Conservation (phyloP, 92 coral and sea anemone genomes). For the Phenganax stokvisi region DNA sequence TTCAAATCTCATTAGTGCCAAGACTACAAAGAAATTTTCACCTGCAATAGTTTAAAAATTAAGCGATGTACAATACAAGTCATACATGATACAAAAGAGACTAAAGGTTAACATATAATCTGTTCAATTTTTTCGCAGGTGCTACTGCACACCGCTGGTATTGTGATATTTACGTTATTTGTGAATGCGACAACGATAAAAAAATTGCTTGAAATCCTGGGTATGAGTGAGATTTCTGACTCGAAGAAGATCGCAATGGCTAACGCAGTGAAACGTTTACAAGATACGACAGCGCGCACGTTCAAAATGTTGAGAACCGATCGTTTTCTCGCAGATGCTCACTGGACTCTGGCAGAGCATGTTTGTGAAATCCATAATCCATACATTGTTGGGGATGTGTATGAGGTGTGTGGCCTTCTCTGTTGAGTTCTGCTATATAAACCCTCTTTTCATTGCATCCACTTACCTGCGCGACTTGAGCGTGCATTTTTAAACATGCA, state of each 20-base stretch:
- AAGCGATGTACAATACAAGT: no score
- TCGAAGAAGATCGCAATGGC: conserved; percentile 94
- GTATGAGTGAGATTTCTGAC: conserved; percentile 98
- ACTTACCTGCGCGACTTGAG: no score
- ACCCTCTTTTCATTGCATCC: no score
- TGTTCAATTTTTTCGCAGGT: conserved; percentile 43
- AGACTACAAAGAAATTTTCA: no score
- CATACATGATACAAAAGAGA: not conserved
- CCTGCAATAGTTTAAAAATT: no score
- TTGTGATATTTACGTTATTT: conserved; percentile 80
- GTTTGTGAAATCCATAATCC: conserved; percentile 83
- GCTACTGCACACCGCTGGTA: conserved; percentile 91
- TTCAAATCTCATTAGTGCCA: no score
- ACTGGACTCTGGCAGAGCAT: conserved; percentile 88
- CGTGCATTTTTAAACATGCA: no score
- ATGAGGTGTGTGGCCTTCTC: conserved; percentile 52
- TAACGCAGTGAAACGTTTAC: conserved; percentile 74
- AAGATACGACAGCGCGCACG: conserved; percentile 78
- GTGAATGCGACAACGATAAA: conserved; percentile 98
- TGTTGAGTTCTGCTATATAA: no score
- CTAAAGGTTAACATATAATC: not conserved
- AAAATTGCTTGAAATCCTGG: conserved; percentile 79
- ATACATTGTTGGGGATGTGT: conserved; percentile 69
- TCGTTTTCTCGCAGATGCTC: conserved; percentile 95
- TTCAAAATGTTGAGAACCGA: conserved; percentile 94